Conservation (phyloP, 1,140 invertebrate species). For the Acromyrmex heyeri region DNA sequence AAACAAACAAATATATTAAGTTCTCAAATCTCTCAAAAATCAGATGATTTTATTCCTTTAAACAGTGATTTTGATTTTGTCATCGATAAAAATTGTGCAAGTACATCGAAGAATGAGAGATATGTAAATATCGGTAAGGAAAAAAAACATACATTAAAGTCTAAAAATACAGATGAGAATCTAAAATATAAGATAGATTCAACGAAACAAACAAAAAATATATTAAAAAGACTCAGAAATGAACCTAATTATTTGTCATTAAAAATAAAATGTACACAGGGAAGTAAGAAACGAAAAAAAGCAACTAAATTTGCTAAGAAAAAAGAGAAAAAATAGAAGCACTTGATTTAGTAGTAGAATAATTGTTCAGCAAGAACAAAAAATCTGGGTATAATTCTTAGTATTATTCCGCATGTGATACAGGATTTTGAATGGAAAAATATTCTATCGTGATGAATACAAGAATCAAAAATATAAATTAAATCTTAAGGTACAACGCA, state of each 20-base stretch:
- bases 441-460: neutral
- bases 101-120: constrained; percentile 32
- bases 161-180: neutral
- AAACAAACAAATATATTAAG: neutral
- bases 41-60: constrained; percentile 73
- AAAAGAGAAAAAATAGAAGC: constrained; percentile 23
- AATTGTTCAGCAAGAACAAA: neutral
- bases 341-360: neutral
- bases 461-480: neutral
- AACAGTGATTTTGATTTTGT: constrained; percentile 42
- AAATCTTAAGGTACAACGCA: neutral
- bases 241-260: constrained; percentile 78
- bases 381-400: neutral
- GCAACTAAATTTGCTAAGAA: constrained; percentile 80
- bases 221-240: constrained; percentile 28
- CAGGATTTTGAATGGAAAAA: neutral
- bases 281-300: constrained; percentile 80
- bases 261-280: constrained; percentile 82
- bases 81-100: constrained; percentile 47
- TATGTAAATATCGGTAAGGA: constrained; percentile 40
- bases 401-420: neutral
- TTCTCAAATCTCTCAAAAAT: neutral
- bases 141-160: constrained; percentile 16
- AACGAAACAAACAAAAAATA: neutral
- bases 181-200: constrained; percentile 32